Evolutionary conservation across 1,140 invertebrate species (phyloP), one percentile per base, ranked within the genome.

Genomic region (Drosophila orena): DNA sequence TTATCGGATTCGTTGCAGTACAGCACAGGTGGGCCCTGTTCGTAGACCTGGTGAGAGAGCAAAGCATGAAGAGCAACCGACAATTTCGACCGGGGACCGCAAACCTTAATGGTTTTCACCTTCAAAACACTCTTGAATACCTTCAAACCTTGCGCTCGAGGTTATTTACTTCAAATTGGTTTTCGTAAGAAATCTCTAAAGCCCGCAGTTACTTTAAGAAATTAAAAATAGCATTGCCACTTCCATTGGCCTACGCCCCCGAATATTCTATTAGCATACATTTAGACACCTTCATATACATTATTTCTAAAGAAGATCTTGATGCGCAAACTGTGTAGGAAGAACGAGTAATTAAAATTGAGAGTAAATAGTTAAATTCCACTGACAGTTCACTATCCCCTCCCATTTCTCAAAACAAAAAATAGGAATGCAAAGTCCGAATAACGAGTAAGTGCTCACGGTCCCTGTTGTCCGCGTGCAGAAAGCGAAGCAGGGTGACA

Each of bases 1-100:
- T 91, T 84, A 71, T 91, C 91, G 60, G 88, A 81, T 84, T 92
- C 91, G 52, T 79, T 90, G 73, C 85, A 79, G 61, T 84, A 75
- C 17, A 92, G 76, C 46, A 83, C 66, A 35, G 81, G 77, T 46
- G 90, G 81, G 11, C 89, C 78, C 66, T 91, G 91, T 52, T 91
- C 91, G 42, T 77, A 81, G 22, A 92, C 91, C 91, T 92, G 56
- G 0, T 59, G 54, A 54, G 17, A 65, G 15, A 54, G 50, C 43
- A 57, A 70, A 56, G 64, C 64, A 70, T 57, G 37, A 57, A 57
- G 35, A 70, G 64, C 50, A 42, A 70, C 68, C 37, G 52, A 70
- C 8, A 68, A 44, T 6, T 20, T 20, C n/a, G 42, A 22, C 2
- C 40, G 43, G 64, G 59, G 59, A 64, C 59, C 59, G 62, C 30